A percentile compares a stretch with the other conserved stretches of the same genome.
These are phyloP conservation scores for Rhodeus uyekii DNA, from an alignment of 2,797 vertebrate genomes.

Conservation along the genomic window DNA sequence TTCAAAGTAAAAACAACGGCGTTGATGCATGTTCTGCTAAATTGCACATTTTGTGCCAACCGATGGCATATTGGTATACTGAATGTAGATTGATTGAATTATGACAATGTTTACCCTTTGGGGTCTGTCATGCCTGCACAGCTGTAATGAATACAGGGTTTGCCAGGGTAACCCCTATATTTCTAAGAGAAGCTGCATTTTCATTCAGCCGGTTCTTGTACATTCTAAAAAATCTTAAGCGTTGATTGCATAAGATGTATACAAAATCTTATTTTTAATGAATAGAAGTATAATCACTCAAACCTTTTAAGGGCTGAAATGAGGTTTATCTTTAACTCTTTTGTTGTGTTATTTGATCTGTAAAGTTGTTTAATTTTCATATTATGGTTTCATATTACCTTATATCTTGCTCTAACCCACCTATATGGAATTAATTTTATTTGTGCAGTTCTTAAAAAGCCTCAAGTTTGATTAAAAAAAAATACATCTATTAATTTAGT, in stretches of 20 bases:
- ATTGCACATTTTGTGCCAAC: neutral
- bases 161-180: too few species aligned
- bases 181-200: neutral
- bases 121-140: neutral
- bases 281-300: neutral
- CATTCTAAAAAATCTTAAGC: too few species aligned
- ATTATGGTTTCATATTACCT: neutral
- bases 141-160: neutral
- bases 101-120: neutral
- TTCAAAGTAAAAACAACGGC: neutral
- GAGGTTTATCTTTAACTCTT: neutral
- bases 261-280: too few species aligned
- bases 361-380: neutral
- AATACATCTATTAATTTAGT: neutral
- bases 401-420: too few species aligned
- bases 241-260: too few species aligned
- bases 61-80: neutral
- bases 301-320: neutral
- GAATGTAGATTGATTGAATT: neutral
- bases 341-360: too few species aligned
- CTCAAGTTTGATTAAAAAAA: neutral
- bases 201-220: neutral
- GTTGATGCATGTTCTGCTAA: neutral
- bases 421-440: too few species aligned
- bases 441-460: neutral